Evolutionary conservation across 2,113 vertebrate genomes (phyloP), one percentile per base, ranked within the genome.

Genomic region (Seriola dumerili): DNA sequence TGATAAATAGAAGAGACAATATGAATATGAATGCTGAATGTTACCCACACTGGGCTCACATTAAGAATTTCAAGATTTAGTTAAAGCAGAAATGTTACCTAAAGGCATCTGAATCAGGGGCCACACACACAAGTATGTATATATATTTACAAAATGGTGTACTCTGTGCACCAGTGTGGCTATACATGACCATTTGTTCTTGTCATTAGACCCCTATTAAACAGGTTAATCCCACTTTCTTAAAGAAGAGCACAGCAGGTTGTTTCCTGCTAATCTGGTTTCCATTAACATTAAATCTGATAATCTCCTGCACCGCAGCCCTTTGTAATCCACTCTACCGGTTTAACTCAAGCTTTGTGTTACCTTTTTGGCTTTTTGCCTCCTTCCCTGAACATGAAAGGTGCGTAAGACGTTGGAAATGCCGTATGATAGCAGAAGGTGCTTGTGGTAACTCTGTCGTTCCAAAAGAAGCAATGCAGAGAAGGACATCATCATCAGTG

Each of bases 191-290:
- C 13, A 12, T 29, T 38, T 50, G 80, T 12, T 67, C 25, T 71
- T 55, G 21, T 63, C 62, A 83, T 66, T 5, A 71, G 84, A 78
- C 72, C 36, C 67, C n/a, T 52, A 32, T 65, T 86, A 83, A 91
- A 85, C 67, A 84, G 76, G 81, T 85, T 93, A 88, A 94, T 93
- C 88, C 81, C 65, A 80, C 48, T 87, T 61, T 70, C 67, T 69
- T 69, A 80, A 76, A 72, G 78, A 73, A 75, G 77, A 48, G 50
- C 23, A 40, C 69, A 79, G 86, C 68, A 44, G 66, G 79, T 86
- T 57, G 76, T 81, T 89, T 23, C 42, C 50, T n/a, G 73, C 50
- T 94, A 90, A 94, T 93, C 93, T 92, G 71, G 71, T 67, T 84
- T 69, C 66, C 80, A 82, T 54, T 77, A 72, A 83, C 69, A 58